These are phyloP conservation scores for Eublepharis macularius DNA, from an alignment of 2,113 vertebrate genomes.

Conservation along the genomic window DNA sequence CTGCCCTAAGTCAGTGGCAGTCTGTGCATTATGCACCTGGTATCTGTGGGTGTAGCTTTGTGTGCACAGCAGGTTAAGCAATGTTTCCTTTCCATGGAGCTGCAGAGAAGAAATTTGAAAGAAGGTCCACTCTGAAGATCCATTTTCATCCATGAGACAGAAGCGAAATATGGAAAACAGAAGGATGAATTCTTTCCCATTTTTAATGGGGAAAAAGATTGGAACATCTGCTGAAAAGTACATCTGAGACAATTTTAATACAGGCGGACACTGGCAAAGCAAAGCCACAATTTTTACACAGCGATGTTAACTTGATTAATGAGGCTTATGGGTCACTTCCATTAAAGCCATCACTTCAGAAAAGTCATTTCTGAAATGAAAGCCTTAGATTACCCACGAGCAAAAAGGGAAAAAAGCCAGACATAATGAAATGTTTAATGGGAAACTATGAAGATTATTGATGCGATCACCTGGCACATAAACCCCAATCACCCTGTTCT, in stretches of 20 bases:
- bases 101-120: neutral
- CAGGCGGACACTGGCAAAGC: neutral
- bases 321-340: slow-evolving; percentile 2
- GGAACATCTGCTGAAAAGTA: slow-evolving; percentile 16
- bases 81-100: neutral
- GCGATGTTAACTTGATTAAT: slow-evolving; percentile 16
- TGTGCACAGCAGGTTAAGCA: neutral
- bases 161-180: neutral
- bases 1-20: no score
- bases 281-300: slow-evolving; percentile 1
- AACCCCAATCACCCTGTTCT: neutral
- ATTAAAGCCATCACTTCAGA: slow-evolving; percentile 24
- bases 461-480: neutral
- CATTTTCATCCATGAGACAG: neutral
- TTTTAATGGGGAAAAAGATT: neutral
- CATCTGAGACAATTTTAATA: neutral
- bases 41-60: neutral
- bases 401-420: neutral
- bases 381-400: neutral
- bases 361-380: neutral
- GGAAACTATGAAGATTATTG: slow-evolving; percentile 19
- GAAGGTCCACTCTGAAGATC: neutral
- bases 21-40: no score
- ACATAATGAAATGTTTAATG: slow-evolving; percentile 23
- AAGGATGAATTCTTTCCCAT: neutral